Conservation (phyloP, 2,888 invertebrate genomes). For the Tipula helvola region DNA sequence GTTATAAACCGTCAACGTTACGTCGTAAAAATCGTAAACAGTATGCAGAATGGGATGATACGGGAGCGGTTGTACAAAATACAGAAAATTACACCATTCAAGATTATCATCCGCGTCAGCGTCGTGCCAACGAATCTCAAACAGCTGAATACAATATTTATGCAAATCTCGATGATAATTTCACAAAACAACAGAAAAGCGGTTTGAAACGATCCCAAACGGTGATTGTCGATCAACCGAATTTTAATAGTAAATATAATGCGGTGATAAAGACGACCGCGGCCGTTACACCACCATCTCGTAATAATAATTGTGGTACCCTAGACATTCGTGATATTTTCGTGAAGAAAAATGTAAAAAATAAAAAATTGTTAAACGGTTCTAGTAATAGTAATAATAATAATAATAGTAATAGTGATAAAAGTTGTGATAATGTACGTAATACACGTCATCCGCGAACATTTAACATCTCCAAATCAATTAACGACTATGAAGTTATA, state of each 20-base stretch:
- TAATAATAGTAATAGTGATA: not conserved
- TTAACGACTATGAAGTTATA: conserved; percentile 8
- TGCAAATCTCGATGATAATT: not conserved
- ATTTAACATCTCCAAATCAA: not conserved
- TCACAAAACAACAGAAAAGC: not conserved
- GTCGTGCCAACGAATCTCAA: not conserved
- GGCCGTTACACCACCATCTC: not conserved
- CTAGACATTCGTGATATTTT: not conserved
- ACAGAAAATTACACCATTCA: not conserved
- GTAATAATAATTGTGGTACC: conserved; percentile 13
- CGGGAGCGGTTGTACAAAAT: conserved; percentile 9
- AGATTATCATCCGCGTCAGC: not conserved
- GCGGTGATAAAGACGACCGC: not conserved
- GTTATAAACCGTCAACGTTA: conserved; percentile 46
- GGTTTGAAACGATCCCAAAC: conserved; percentile 30
- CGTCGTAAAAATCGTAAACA: conserved; percentile 43
- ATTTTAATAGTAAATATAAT: conserved; percentile 18
- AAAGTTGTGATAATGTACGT: not conserved
- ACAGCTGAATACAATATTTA: conserved; percentile 5
- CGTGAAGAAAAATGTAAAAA: not conserved
- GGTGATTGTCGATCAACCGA: conserved; percentile 24
- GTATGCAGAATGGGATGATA: conserved; percentile 43
- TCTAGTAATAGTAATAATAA: conserved; percentile 14
- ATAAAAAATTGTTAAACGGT: conserved; percentile 9
- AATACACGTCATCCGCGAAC: conserved; percentile 6